phyloP scores from a whole-genome alignment of 64 coral and sea anemone genomes.

The Actinia equina region DNA sequence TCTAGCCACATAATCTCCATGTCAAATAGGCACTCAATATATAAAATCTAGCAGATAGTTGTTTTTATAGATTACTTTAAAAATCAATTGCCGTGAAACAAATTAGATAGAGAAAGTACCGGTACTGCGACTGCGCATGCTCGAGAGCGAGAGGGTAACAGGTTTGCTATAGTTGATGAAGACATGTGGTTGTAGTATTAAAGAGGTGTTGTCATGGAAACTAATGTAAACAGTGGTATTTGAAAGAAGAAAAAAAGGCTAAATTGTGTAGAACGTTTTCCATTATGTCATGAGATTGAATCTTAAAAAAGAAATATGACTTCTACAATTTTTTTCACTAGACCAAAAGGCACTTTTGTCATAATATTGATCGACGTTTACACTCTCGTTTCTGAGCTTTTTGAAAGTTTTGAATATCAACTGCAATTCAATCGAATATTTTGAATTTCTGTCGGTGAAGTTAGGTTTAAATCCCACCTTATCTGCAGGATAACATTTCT shows the following conservation, averaged over 20 bases:
- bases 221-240: background rate
- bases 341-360: too few relatives aligned
- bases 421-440: too few relatives aligned
- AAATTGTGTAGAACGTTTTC: too few relatives aligned
- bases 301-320: too few relatives aligned
- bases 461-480: too few relatives aligned
- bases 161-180: background rate
- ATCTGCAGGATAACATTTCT: too few relatives aligned
- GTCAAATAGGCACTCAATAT: background rate
- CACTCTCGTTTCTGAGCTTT: too few relatives aligned
- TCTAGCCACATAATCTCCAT: background rate
- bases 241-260: background rate
- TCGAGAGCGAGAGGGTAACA: background rate
- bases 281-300: too few relatives aligned
- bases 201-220: background rate
- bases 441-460: too few relatives aligned
- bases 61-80: background rate
- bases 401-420: too few relatives aligned
- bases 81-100: constrained; percentile 1
- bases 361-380: too few relatives aligned
- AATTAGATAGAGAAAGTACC: background rate
- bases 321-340: too few relatives aligned
- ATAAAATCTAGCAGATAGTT: background rate
- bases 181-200: background rate
- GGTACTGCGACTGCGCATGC: background rate